Conservation (phyloP, 2,888 invertebrate genomes). For the Pediacus dermestoides region DNA sequence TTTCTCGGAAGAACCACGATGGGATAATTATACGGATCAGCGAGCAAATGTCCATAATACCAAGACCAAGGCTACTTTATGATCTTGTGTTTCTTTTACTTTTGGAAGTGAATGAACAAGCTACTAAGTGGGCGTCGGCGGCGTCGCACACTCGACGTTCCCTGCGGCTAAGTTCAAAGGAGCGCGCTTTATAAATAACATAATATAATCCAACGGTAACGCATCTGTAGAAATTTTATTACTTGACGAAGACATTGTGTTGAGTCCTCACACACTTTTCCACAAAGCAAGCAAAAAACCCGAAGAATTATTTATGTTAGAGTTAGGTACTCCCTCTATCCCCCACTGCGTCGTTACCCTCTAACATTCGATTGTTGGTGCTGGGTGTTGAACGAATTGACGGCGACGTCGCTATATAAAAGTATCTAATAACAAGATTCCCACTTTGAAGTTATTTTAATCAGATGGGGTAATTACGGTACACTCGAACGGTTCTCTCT, state of each 20-base stretch:
- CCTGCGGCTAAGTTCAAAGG: slow-evolving; percentile 34
- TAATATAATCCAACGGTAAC: slow-evolving; percentile 46
- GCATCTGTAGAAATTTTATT: slow-evolving; percentile 48
- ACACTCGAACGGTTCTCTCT: slow-evolving; percentile 41
- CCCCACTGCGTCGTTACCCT: no score
- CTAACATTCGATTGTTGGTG: no score
- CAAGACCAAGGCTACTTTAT: slow-evolving; percentile 10
- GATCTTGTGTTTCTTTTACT: slow-evolving; percentile 13
- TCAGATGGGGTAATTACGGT: slow-evolving; percentile 45
- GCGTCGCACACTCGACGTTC: slow-evolving; percentile 1
- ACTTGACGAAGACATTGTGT: slow-evolving; percentile 39
- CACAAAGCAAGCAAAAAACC: no score
- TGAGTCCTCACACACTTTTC: no score
- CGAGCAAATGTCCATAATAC: no score
- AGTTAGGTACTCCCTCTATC: no score
- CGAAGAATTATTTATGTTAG: no score
- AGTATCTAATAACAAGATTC: slow-evolving; percentile 48
- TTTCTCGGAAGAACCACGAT: no score
- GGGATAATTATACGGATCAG: no score
- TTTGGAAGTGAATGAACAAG: slow-evolving; percentile 5
- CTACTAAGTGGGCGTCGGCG: slow-evolving; percentile 3
- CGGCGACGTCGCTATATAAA: slow-evolving; percentile 6
- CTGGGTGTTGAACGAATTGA: no score
- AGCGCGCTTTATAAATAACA: slow-evolving; percentile 47
- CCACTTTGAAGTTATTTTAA: slow-evolving; percentile 50